phyloP scores from a whole-genome alignment of 2,113 vertebrate genomes.

The Elephantulus edwardii region DNA sequence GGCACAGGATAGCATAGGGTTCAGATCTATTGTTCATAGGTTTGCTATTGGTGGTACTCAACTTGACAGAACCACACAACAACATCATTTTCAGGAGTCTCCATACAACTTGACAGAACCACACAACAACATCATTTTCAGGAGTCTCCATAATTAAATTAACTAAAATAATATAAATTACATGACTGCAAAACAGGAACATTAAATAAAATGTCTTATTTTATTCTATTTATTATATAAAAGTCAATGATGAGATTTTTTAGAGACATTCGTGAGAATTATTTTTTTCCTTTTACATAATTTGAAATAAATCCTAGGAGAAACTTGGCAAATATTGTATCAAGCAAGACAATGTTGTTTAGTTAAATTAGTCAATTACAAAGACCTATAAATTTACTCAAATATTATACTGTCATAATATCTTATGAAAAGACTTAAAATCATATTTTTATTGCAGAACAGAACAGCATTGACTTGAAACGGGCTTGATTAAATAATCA shows the following conservation, averaged over 20 bases:
- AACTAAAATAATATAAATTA: not conserved
- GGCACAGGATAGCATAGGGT: too few relatives aligned
- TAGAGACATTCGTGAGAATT: too few relatives aligned
- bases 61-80: too few relatives aligned
- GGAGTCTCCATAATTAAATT: conserved; percentile 12
- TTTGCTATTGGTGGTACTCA: too few relatives aligned
- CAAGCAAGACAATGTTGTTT: not conserved
- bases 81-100: too few relatives aligned
- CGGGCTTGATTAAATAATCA: conserved; percentile 48
- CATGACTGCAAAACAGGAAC: not conserved
- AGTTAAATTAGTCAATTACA: conserved; percentile 37
- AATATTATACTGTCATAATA: not conserved
- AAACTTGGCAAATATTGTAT: not conserved
- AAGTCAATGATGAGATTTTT: not conserved
- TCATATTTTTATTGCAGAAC: not conserved
- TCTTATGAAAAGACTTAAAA: conserved; percentile 31
- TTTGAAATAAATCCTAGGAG: conserved; percentile 32
- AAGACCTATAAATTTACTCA: conserved; percentile 38
- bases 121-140: not conserved
- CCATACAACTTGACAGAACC: too few relatives aligned
- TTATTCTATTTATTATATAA: not conserved
- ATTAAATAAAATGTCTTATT: not conserved
- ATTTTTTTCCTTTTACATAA: not conserved
- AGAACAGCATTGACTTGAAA: conserved; percentile 53
- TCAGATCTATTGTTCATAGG: too few relatives aligned